Base-by-base conservation (phyloP, 2,888 invertebrate species). In the Phyllotreta striolata region DNA sequence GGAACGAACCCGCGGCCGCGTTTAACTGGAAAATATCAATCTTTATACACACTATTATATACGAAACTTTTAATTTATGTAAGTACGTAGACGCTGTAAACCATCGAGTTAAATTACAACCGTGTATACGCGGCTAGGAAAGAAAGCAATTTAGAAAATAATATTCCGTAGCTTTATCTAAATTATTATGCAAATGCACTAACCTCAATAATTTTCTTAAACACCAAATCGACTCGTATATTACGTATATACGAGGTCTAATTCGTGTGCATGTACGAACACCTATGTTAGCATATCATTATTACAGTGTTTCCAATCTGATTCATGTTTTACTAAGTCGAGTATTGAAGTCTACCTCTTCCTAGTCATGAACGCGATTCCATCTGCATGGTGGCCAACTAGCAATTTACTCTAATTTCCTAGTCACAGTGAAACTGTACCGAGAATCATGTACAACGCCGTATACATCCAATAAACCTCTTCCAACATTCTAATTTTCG, bases 211-310 rank as follows among this genome's bases (percentile, higher is more conserved):
- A 55, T 55, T 55, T 55, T 6, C 55, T 55, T 55, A 43, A 43
- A 55, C 24, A 43, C n/a, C 43, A 24, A 55, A 41, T 55, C 55
- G 43, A 55, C 41, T 55, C 9, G 43, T 34, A 43, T 43, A 55
- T 55, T 34, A 41, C 13, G 43, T 55, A 52, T 47, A 52, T 52
- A 52, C 13, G 52, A 52, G 52, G 52, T 38, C 52, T 52, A 52
- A 52, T 52, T 52, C 52, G 39, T 52, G 52, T 52, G 52, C 52
- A 52, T 52, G 52, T 52, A 52, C 52, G 52, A 52, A 52, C 52
- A 52, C 52, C 52, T 52, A 52, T 52, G 52, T 52, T 52, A 38
- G 52, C 52, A 52, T 52, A 52, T 52, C 52, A 39, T 52, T 52
- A 52, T 52, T 52, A 52, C 39, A 52, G 52, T 52, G 39, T 52